Evolutionary conservation across 2,113 vertebrate genomes (phyloP).

Genomic region (Chiloscyllium plagiosum): DNA sequence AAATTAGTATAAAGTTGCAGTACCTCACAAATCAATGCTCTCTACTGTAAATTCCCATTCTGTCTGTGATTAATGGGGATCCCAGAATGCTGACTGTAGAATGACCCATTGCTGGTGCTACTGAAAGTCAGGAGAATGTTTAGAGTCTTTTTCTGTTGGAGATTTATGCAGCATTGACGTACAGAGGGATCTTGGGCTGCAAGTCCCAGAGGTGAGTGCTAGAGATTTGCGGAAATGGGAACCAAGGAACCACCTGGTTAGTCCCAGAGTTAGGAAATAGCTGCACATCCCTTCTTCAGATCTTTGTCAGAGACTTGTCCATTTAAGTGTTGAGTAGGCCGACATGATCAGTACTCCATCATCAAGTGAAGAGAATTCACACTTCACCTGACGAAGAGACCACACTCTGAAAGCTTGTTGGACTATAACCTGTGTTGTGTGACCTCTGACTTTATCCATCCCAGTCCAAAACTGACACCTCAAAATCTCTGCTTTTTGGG

Average conservation of each 20-base stretch:
- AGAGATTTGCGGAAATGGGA: not conserved
- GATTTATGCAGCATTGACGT: not conserved
- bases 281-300: not conserved
- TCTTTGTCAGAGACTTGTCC: not conserved
- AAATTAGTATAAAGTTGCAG: too few species aligned
- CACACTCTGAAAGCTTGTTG: too few species aligned
- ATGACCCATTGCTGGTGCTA: not conserved
- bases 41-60: not conserved
- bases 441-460: too few species aligned
- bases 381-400: too few species aligned
- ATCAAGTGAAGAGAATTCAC: too few species aligned
- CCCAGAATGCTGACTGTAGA: not conserved
- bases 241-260: not conserved
- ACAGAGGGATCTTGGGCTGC: too few species aligned
- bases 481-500: not conserved
- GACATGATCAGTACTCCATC: not conserved
- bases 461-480: too few species aligned
- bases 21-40: too few species aligned
- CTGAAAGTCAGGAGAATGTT: not conserved
- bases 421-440: too few species aligned
- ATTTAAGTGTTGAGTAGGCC: not conserved
- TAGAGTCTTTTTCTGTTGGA: not conserved
- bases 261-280: not conserved
- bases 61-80: not conserved
- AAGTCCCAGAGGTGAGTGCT: not conserved